These are phyloP conservation scores for Scopus umbretta DNA, from an alignment of 2,113 vertebrate species.

Conservation along the genomic window DNA sequence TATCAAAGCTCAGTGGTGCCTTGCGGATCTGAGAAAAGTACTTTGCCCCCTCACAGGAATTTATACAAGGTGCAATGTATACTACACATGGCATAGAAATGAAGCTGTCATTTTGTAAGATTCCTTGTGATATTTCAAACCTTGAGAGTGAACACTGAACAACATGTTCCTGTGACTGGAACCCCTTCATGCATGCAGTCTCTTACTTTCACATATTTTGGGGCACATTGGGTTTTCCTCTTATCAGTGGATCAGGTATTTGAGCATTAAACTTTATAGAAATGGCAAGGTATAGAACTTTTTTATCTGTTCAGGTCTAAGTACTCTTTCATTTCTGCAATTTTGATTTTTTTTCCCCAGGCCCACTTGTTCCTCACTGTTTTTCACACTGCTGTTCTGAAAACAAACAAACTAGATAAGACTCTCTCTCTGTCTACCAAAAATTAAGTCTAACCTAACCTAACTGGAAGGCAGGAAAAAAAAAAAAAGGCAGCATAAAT, in stretches of 20 bases:
- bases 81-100: neutral
- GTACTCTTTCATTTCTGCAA: neutral
- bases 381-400: neutral
- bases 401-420: conserved; percentile 17
- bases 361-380: neutral
- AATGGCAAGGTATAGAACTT: neutral
- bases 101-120: neutral
- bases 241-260: neutral
- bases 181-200: neutral
- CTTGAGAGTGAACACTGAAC: neutral
- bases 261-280: neutral
- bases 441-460: neutral
- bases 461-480: neutral
- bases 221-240: neutral
- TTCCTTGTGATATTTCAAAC: neutral
- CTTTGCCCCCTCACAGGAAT: conserved; percentile 2
- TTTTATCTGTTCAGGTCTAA: neutral
- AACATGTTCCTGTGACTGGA: neutral
- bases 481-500: neutral
- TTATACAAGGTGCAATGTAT: neutral
- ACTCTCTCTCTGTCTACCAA: neutral
- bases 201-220: neutral
- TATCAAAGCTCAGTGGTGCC: conserved; percentile 25
- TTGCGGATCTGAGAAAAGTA: neutral
- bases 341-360: neutral